Base-by-base conservation (phyloP, 2,113 vertebrate species). In the Mustela nigripes region DNA sequence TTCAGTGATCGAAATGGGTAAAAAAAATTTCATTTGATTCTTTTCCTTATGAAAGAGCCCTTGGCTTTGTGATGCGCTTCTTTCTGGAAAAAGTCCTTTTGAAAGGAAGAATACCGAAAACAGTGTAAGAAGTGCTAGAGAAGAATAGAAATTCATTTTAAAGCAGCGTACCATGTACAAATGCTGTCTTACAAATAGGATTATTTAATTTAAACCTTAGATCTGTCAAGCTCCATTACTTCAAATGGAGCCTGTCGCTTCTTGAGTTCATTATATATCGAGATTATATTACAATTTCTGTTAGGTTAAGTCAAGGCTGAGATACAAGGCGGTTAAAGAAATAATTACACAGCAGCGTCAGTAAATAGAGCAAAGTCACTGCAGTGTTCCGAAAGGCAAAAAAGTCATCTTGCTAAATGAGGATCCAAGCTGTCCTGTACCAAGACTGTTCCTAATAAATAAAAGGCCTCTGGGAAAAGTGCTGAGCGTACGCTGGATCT, bases 401-500 rank as follows among this genome's bases (percentile, higher is more conserved):
- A 99, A 99, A 99, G 99, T 98, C 99, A 98, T 98, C 98, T 98
- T 98, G 98, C 98, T 99, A 99, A 99, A 99, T 98, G 99, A 99
- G 99, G 98, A 99, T 98, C 98, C 89, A 79, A 99, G 98, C 97
- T 98, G 99, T 99, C 99, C 98, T 98, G 98, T 98, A 98, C 98
- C 94, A 98, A 98, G 98, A 98, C 98, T 99, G 98, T 94, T 99
- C 98, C 99, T 99, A 99, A 99, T 99, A 99, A 99, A 99, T 99
- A 99, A 99, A 99, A 98, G 99, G 99, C 98, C 99, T 98, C 99
- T 99, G 99, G 99, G 99, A 99, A 99, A 99, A 99, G 98, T 99
- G 99, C 99, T 99, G 99, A 99, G 99, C 98, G 94, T 98, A 99
- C 97, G 97, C 99, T 99, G 99, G 99, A 99, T 99, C 99, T 99